Conservation (phyloP, 2,888 invertebrate genomes). For the Dermolepida albohirtum region DNA sequence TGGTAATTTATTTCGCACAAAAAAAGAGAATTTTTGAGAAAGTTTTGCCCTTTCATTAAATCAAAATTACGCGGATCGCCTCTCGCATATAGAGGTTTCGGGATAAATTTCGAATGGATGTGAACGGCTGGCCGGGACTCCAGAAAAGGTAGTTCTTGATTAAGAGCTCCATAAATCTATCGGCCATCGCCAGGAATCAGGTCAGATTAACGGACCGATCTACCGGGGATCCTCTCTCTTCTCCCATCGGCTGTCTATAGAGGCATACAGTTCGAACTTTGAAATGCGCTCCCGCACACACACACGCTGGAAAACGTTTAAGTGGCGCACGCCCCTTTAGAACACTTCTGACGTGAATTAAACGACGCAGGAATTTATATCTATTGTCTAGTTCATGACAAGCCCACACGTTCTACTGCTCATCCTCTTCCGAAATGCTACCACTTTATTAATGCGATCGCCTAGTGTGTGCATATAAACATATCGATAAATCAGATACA, state of each 20-base stretch:
- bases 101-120: conserved; percentile 32
- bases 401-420: conserved; percentile 39
- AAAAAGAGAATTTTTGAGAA: conserved; percentile 12
- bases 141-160: conserved; percentile 49
- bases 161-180: conserved; percentile 51
- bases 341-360: conserved; percentile 49
- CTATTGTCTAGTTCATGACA: conserved; percentile 47
- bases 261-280: conserved; percentile 8
- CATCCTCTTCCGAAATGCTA: not conserved
- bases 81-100: conserved; percentile 12
- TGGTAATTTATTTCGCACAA: too few relatives aligned
- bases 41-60: conserved; percentile 22
- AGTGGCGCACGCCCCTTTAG: conserved; percentile 20
- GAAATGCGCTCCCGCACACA: conserved; percentile 10
- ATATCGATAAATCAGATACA: conserved; percentile 30
- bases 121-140: conserved; percentile 34
- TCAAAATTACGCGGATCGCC: conserved; percentile 33
- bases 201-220: conserved; percentile 50
- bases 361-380: conserved; percentile 50
- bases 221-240: not conserved
- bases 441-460: conserved; percentile 22
- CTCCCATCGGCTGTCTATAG: not conserved
- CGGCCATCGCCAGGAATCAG: conserved; percentile 50
- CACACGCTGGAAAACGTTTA: conserved; percentile 42
- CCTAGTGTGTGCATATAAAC: conserved; percentile 3